Evolutionary conservation across 2,888 invertebrate genomes (phyloP), one percentile per base, ranked within the genome.

Genomic region (Ommatoiulus sabulosus): DNA sequence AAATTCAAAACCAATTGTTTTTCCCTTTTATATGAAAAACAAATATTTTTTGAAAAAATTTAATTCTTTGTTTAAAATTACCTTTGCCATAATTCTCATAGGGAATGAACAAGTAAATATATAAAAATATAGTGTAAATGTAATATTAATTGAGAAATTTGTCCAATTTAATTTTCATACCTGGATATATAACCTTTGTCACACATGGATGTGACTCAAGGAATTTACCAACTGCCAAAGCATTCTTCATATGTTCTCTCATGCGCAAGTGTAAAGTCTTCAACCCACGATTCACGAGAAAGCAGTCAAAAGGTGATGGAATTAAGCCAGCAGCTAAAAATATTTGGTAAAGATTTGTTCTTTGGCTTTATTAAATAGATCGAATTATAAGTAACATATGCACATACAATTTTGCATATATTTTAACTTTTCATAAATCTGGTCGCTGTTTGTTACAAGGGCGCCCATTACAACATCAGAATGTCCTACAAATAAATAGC

Each of bases 391-490:
- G 52, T n/a, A 63, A 63, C 5, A n/a, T 17, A 63, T 48, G 90
- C 44, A 92, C 91, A 92, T 93, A 97, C 97, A 95, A 92, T 97
- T 97, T 94, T 98, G 98, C 90, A 97, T 93, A 93, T 97, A 99
- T 90, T 95, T 94, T 57, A 99, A 93, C 92, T 94, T 94, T 15
- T 95, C 93, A 90, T 95, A 95, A 3, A 98, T 91, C 85, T 95
- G 95, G 84, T 96, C 95, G 91, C 95, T 94, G 91, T 95, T 97
- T 3, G 96, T 94, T 57, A 96, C 94, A 8, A 96, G 95, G 20
- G 97, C 96, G 2, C 99, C 99, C 99, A 99, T 99, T 7, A 99
- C 95, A 35, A 98, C 96, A 93, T 99, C 99, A 0, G 97, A 96
- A 93, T 99, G 99, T 0, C 99, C 93, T 89, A 57, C n/a, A 87